A percentile compares a stretch with the other conserved stretches of the same genome.
phyloP scores from a whole-genome alignment of 2,888 invertebrate species.

The Thyatira batis region DNA sequence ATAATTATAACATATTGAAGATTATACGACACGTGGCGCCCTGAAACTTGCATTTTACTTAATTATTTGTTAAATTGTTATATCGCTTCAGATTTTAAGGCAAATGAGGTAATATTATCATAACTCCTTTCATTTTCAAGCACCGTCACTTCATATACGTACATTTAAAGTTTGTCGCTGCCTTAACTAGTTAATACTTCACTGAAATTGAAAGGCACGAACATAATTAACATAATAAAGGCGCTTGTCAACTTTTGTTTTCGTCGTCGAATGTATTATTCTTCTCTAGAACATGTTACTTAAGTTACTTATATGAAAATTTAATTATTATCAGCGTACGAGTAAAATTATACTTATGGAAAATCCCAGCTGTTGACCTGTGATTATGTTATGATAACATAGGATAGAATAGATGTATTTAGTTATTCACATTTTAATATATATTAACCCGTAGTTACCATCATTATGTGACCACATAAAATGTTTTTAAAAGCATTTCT shows the following conservation, averaged over 20 bases:
- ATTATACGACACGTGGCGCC: too few relatives aligned
- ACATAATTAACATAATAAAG: constrained; percentile 54
- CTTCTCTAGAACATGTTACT: neutral
- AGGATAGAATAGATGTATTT: too few relatives aligned
- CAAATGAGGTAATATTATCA: neutral
- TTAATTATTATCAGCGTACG: neutral
- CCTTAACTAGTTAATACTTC: constrained; percentile 46
- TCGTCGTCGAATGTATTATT: constrained; percentile 21
- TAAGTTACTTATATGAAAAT: constrained; percentile 1
- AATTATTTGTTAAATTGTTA: too few relatives aligned
- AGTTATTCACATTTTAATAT: too few relatives aligned
- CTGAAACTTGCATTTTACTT: too few relatives aligned
- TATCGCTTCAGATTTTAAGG: neutral
- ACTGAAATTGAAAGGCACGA: constrained; percentile 54
- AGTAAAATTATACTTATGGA: too few relatives aligned
- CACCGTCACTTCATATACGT: neutral
- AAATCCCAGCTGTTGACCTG: neutral
- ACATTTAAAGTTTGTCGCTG: constrained; percentile 26
- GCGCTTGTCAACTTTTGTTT: constrained; percentile 38
- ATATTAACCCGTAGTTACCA: too few relatives aligned
- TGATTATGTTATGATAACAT: neutral
- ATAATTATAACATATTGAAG: too few relatives aligned
- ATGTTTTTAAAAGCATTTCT: too few relatives aligned
- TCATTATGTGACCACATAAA: too few relatives aligned
- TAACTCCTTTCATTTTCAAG: neutral